Evolutionary conservation across 2,888 invertebrate species (phyloP).

Genomic region (Polia nebulosa): DNA sequence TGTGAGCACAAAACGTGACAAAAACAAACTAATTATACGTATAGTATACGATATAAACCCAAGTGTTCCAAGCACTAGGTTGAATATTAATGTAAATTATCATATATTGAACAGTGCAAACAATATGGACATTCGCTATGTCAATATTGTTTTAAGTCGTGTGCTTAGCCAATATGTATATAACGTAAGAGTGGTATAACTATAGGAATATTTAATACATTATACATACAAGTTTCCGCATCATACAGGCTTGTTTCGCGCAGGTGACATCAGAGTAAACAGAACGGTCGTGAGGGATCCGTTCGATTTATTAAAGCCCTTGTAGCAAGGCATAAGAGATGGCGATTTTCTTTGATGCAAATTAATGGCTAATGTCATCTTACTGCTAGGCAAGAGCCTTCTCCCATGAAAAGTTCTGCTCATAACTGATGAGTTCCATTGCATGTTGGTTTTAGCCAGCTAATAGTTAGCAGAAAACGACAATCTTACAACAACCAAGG

Average conservation of each 20-base stretch:
- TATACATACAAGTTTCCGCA: slow-evolving; percentile 59
- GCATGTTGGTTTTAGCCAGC: neutral
- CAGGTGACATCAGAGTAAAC: slow-evolving; percentile 77
- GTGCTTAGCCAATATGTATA: slow-evolving; percentile 39
- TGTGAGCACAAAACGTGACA: slow-evolving; percentile 19
- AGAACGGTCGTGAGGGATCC: slow-evolving; percentile 59
- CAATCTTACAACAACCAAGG: too few relatives aligned
- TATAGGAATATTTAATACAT: slow-evolving; percentile 14
- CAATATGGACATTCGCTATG: slow-evolving; percentile 24
- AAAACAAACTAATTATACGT: slow-evolving; percentile 3
- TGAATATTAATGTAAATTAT: slow-evolving; percentile 33
- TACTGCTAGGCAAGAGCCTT: neutral
- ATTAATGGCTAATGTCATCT: neutral
- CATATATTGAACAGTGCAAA: slow-evolving; percentile 34
- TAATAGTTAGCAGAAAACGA: too few relatives aligned
- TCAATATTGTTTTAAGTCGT: slow-evolving; percentile 38
- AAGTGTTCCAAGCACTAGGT: slow-evolving; percentile 2
- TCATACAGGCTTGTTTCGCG: slow-evolving; percentile 65
- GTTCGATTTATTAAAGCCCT: slow-evolving; percentile 37
- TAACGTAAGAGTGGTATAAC: slow-evolving; percentile 33
- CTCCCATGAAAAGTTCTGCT: too few relatives aligned
- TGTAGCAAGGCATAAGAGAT: slow-evolving; percentile 32
- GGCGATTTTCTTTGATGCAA: slow-evolving; percentile 42
- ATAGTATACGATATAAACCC: slow-evolving; percentile 10
- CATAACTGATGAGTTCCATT: neutral